Base-by-base conservation (phyloP, 2,797 vertebrate genomes). In the Chelmon rostratus region DNA sequence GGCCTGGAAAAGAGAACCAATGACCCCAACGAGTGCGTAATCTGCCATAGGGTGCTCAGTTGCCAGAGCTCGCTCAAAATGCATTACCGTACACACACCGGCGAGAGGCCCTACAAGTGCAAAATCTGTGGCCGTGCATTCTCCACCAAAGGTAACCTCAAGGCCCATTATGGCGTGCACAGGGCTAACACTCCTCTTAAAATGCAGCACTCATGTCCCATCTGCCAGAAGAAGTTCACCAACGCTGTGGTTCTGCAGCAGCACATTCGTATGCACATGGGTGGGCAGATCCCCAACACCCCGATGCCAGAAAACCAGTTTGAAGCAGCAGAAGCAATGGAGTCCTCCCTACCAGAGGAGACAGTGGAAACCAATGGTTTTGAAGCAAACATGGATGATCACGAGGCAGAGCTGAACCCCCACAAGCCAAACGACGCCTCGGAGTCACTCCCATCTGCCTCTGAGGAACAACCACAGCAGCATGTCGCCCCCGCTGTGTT, bases 261-360 rank as follows among this genome's bases (percentile, higher is more conserved):
- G 78, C 98, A 99, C 65, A 99, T 99, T 62, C 97, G 98, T 15
- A 99, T 99, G 98, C 98, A 99, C 85, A 99, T 99, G 98, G 98
- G 98, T 0, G 98, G 98, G 3, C 98, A 99, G 89, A 99, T 99
- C 63, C 97, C 98, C 44, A 99, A 99, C 90, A 98, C 97, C 0
- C 98, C 97, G 0, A 61, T 98, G 87, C 94, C 97, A 0, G 98
- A 98, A 54, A 94, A 76, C 31, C 90, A 96, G 64, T 96, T 94
- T 1, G 97, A 99, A 12, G 80, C 81, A 1, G 8, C 91, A 0
- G 97, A 97, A 1, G 33, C 78, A 0, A 77, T 89, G 15, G 97
- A 97, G 53, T 90, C 95, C 0, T 5, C 89, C 0, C 38, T 64
- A 5, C 59, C 86, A 0, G 83, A 94, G 0, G 97, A 98, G 44